Base-by-base conservation (phyloP, 2,888 invertebrate species). In the Amaurobius ferox region DNA sequence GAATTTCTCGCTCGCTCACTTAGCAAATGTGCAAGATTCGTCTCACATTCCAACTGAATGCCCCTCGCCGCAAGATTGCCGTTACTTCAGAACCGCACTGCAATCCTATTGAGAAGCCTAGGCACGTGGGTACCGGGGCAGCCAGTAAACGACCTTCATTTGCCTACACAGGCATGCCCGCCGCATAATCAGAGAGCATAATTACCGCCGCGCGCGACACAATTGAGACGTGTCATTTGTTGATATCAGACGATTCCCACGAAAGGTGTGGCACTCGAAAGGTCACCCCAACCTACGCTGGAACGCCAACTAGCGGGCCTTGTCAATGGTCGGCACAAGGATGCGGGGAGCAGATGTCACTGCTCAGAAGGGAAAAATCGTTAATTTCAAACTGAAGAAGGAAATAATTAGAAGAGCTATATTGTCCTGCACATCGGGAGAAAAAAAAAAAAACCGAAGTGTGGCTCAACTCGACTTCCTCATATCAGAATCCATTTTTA, bases 111-210 rank as follows among this genome's bases (percentile, higher is more conserved):
- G 23, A 16, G n/a, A n/a, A n/a, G 19, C 55, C 23, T 23, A 55
- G 23, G 5, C 5, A 55, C 23, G 55, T 55, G 55, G 55, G 55
- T 11, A 1, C 23, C 23, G 1, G 2, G 5, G 16, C 1, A 7
- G 55, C 55, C 23, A 55, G 55, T 55, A 23, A 55, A 55, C 55
- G 55, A 55, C 55, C 55, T 55, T 55, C 55, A 55, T 55, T 55
- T 23, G 23, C 55, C 55, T 55, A 55, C 55, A 55, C 55, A 55
- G 9, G 44, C 23, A 16, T 2, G 16, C 23, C 3, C 16, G 11
- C 5, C 23, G 55, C 23, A 55, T 23, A 55, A 55, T 23, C 55
- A 55, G 2, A 23, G 23, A 6, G 23, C 55, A 55, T 55, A 55
- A 55, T 55, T 55, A 23, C 55, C 23, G 1, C 5, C 23, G 55